These are phyloP conservation scores for Phenganax marumi DNA, from an alignment of 92 coral and sea anemone genomes.

Conservation along the genomic window DNA sequence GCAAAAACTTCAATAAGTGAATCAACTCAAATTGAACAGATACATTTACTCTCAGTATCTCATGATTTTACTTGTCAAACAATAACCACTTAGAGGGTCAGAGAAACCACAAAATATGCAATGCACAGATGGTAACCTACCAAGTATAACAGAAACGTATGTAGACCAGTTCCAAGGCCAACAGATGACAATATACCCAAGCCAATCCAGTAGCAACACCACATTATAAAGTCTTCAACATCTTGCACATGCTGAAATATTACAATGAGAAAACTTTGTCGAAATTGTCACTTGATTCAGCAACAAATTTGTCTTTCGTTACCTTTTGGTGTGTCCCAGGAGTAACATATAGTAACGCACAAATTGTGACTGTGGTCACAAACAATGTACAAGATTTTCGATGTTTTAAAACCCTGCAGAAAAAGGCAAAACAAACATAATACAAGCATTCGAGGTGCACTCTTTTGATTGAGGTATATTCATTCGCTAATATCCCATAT, in stretches of 20 bases:
- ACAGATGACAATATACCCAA: slow-evolving; percentile 94
- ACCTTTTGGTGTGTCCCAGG: slow-evolving; percentile 92
- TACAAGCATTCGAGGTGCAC: not conserved
- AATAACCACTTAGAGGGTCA: not conserved
- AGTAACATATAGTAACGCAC: slow-evolving; percentile 62
- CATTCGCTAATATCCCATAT: no score
- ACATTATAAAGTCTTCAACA: slow-evolving; percentile 69
- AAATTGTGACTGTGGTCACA: slow-evolving; percentile 47
- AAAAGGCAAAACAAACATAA: slow-evolving; percentile 7
- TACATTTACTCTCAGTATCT: no score
- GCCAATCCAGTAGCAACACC: slow-evolving; percentile 97
- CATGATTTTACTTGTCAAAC: not conserved
- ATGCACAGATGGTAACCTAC: slow-evolving; percentile 51
- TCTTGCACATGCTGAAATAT: slow-evolving; percentile 64
- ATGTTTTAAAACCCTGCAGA: slow-evolving; percentile 74
- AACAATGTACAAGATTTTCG: slow-evolving; percentile 75
- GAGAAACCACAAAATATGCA: not conserved
- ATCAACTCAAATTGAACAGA: no score
- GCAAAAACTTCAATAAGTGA: no score
- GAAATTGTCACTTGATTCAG: not conserved
- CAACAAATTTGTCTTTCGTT: not conserved
- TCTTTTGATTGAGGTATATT: no score
- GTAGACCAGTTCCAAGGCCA: slow-evolving; percentile 93
- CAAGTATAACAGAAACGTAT: slow-evolving; percentile 85
- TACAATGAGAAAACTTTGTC: not conserved